Percentiles rank a stretch among this genome's conserved stretches.
phyloP scores from a whole-genome alignment of 2,888 invertebrate genomes.

The Sinotaia quadrata region DNA sequence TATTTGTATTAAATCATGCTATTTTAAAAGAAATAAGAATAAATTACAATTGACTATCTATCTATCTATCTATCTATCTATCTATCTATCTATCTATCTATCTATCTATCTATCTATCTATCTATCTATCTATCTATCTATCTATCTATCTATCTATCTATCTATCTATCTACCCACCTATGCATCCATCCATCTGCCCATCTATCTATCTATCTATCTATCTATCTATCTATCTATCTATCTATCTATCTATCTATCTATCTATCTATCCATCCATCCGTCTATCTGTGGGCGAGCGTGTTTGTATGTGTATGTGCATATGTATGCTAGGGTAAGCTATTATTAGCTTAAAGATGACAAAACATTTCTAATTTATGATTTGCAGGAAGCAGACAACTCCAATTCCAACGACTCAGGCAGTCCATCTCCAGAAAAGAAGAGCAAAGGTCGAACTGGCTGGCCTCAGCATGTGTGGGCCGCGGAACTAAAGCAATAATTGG shows the following conservation, averaged over 20 bases:
- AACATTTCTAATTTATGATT: not conserved
- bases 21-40: too few relatives aligned
- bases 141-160: slow-evolving; percentile 1
- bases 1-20: too few relatives aligned
- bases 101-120: not conserved
- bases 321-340: not conserved
- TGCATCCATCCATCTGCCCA: too few relatives aligned
- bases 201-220: slow-evolving; percentile 5
- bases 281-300: not conserved
- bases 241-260: too few relatives aligned
- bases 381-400: slow-evolving; percentile 34
- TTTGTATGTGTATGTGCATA: not conserved
- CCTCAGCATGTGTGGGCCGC: slow-evolving; percentile 97
- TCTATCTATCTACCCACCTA: not conserved
- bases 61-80: too few relatives aligned
- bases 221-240: not conserved
- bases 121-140: not conserved
- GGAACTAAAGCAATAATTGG: slow-evolving; percentile 71
- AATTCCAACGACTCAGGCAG: slow-evolving; percentile 42
- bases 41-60: too few relatives aligned
- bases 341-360: not conserved
- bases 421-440: slow-evolving; percentile 57
- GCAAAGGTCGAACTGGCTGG: slow-evolving; percentile 95
- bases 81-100: too few relatives aligned
- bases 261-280: not conserved